Evolutionary conservation across 2,797 vertebrate genomes (phyloP).

Genomic region (Sebastes diploproa): DNA sequence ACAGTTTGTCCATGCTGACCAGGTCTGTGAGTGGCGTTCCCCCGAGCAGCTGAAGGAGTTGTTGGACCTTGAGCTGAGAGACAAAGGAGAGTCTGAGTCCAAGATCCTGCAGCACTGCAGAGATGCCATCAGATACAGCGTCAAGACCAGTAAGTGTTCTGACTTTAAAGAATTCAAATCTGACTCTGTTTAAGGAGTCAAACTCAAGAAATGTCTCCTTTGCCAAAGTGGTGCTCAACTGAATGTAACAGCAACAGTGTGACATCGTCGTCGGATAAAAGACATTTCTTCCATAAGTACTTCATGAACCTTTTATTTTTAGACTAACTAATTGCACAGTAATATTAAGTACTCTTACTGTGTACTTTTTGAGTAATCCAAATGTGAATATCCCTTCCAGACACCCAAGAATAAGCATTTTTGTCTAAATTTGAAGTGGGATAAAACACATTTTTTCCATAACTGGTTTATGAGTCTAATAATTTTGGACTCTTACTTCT

Average conservation of each 20-base stretch:
- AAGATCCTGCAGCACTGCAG: slow-evolving; percentile 83
- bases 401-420: no score
- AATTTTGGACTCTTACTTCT: no score
- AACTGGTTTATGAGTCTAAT: no score
- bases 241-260: neutral
- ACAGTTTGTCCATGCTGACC: neutral
- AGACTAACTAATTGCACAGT: no score
- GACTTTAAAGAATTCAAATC: neutral
- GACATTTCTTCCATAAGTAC: no score
- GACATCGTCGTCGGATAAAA: neutral
- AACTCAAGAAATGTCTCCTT: neutral
- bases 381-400: no score
- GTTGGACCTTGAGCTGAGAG: slow-evolving; percentile 86
- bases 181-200: neutral
- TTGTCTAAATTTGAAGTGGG: no score
- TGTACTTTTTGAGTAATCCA: no score
- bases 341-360: no score
- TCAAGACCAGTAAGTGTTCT: slow-evolving; percentile 85
- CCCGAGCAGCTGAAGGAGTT: slow-evolving; percentile 83
- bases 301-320: no score
- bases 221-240: neutral
- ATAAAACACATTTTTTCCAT: no score
- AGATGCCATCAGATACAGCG: slow-evolving; percentile 87
- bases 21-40: slow-evolving; percentile 89
- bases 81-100: slow-evolving; percentile 81